These are phyloP conservation scores for Anguilla rostrata DNA, from an alignment of 2,113 vertebrate genomes.

Conservation along the genomic window DNA sequence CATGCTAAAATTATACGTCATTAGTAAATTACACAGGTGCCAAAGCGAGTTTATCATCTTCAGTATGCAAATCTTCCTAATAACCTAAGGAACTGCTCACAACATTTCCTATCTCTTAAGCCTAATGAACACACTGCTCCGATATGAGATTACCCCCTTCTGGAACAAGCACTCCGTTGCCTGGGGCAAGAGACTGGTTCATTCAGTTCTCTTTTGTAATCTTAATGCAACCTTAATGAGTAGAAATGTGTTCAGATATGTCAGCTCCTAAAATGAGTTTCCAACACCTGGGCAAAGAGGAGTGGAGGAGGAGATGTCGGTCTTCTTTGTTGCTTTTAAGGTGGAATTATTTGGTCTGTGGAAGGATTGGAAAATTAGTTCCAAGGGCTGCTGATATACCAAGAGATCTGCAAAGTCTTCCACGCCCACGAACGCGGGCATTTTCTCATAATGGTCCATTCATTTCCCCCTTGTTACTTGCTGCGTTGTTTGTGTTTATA, in stretches of 20 bases:
- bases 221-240: conserved; percentile 92
- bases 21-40: conserved; percentile 82
- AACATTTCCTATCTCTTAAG: conserved; percentile 74
- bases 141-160: conserved; percentile 96
- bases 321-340: conserved; percentile 24
- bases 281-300: conserved; percentile 77
- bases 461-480: conserved; percentile 12
- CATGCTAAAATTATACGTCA: conserved; percentile 72
- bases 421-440: background rate
- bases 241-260: conserved; percentile 76
- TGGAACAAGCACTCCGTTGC: conserved; percentile 84
- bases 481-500: conserved; percentile 14
- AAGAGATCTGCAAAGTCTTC: conserved; percentile 7
- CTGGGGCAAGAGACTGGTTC: conserved; percentile 85
- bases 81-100: conserved; percentile 77
- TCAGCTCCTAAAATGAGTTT: conserved; percentile 73
- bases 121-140: conserved; percentile 82
- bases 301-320: conserved; percentile 69
- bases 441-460: conserved; percentile 21
- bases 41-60: conserved; percentile 77
- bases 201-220: conserved; percentile 91
- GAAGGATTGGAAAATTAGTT: conserved; percentile 20
- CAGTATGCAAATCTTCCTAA: conserved; percentile 74
- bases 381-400: background rate
- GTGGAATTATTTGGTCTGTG: conserved; percentile 17